Evolutionary conservation across 2,113 vertebrate genomes (phyloP).

Genomic region (Oncorhynchus tshawytscha): DNA sequence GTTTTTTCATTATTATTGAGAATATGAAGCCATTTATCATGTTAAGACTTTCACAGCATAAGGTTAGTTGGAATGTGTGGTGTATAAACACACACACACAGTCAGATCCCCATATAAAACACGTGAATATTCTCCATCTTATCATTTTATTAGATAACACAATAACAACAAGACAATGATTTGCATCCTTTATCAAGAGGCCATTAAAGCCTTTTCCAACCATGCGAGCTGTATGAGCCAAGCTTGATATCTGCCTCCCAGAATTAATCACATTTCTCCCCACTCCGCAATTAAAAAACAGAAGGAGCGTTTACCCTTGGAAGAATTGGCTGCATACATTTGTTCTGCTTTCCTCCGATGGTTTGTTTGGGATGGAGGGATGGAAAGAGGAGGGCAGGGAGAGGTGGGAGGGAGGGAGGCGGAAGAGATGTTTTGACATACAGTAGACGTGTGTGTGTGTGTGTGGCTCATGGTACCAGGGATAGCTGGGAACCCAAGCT

Average conservation of each 20-base stretch:
- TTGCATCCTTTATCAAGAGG: slow-evolving; percentile 50
- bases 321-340: slow-evolving; percentile 66
- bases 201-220: slow-evolving; percentile 50
- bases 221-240: slow-evolving; percentile 32
- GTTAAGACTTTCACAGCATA: too few relatives aligned
- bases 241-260: slow-evolving; percentile 60
- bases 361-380: slow-evolving; percentile 21
- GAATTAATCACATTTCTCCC: slow-evolving; percentile 67
- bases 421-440: slow-evolving; percentile 23
- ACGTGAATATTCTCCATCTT: not conserved
- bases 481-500: slow-evolving; percentile 29
- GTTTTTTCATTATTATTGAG: too few relatives aligned
- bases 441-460: not conserved
- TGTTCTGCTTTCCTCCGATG: slow-evolving; percentile 57
- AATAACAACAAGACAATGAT: not conserved
- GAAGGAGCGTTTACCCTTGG: slow-evolving; percentile 53
- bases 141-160: not conserved
- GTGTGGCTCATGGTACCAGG: slow-evolving; percentile 7
- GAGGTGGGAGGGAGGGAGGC: too few relatives aligned
- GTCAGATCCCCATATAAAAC: not conserved
- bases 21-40: too few relatives aligned
- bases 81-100: not conserved
- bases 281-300: slow-evolving; percentile 50
- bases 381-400: not conserved
- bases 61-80: too few relatives aligned